phyloP scores from a whole-genome alignment of 2,113 vertebrate genomes.

The Macquaria ambigua region DNA sequence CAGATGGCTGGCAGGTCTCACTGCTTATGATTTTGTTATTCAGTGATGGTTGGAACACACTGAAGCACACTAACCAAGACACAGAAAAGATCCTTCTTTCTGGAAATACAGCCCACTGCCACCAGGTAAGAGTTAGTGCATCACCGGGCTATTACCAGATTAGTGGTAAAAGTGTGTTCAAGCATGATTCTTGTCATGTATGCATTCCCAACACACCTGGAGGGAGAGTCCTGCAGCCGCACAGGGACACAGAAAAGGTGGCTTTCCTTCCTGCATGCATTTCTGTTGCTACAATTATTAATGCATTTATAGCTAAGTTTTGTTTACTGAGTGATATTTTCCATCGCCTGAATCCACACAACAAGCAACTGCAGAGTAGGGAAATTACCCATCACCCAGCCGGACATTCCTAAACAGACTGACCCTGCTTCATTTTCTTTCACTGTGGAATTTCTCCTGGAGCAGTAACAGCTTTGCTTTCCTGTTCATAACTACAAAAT shows the following conservation, averaged over 20 bases:
- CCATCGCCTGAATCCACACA: background rate
- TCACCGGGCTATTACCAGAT: background rate
- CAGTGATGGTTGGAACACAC: background rate
- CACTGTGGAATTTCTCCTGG: background rate
- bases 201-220: background rate
- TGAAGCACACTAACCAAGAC: background rate
- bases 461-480: conserved; percentile 1
- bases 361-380: background rate
- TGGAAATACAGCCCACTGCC: background rate
- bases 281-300: background rate
- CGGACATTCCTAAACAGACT: background rate
- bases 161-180: background rate
- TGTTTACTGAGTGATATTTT: background rate
- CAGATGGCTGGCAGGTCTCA: conserved; percentile 28
- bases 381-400: background rate
- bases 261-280: background rate
- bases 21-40: conserved; percentile 6
- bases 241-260: background rate
- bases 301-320: background rate
- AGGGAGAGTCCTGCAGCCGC: background rate
- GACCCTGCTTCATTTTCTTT: background rate
- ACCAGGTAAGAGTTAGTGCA: background rate
- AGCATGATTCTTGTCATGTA: background rate
- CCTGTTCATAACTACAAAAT: background rate
- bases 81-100: background rate